A percentile compares a stretch with the other conserved stretches of the same genome.
Evolutionary conservation across 2,797 vertebrate species (phyloP).

Genomic region (Mico argentatus): DNA sequence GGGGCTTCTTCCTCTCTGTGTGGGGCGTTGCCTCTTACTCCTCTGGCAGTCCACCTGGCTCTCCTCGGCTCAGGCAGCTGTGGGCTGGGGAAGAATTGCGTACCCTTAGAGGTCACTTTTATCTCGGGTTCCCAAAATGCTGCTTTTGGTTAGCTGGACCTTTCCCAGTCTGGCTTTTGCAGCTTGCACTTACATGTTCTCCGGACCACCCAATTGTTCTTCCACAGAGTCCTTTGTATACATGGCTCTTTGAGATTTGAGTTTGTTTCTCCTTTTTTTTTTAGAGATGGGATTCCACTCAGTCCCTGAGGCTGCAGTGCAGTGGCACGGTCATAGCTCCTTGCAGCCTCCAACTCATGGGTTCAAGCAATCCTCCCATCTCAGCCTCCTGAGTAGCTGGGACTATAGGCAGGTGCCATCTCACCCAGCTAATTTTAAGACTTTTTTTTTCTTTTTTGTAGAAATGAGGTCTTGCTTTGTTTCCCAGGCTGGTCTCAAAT

Average conservation of each 20-base stretch:
- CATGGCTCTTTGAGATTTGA: background rate
- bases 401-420: background rate
- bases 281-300: background rate
- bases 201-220: background rate
- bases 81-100: too few species aligned
- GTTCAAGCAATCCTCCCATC: background rate
- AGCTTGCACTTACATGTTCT: background rate
- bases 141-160: background rate
- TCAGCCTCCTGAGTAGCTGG: background rate
- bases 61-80: background rate
- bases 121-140: background rate
- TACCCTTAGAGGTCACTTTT: background rate
- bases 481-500: background rate
- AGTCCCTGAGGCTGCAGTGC: background rate
- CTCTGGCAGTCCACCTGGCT: background rate
- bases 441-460: background rate
- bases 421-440: background rate
- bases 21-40: background rate
- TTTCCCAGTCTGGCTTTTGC: background rate
- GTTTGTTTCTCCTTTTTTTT: background rate
- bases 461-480: background rate
- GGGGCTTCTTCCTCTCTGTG: background rate
- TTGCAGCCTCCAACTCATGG: background rate
- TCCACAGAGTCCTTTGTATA: background rate
- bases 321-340: background rate